Conservation (phyloP, 35 echinoderm and acorn worm species). For the Heliocidaris erythrogramma region DNA sequence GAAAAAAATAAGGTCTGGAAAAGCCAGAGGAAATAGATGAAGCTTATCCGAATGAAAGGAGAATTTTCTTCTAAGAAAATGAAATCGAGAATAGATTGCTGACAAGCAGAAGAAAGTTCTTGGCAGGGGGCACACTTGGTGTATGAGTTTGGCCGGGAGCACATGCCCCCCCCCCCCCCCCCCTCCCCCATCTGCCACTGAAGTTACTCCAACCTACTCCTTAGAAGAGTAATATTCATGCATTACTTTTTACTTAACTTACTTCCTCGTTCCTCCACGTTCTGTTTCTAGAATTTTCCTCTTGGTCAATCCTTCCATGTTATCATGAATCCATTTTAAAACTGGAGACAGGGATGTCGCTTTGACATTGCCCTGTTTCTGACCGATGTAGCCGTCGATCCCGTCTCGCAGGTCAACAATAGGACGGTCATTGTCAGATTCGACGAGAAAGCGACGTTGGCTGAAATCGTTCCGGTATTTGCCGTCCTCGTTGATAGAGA, state of each 20-base stretch:
- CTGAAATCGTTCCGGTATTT: not conserved
- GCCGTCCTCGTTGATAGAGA: not conserved
- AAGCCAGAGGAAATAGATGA: no score
- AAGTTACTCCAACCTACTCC: no score
- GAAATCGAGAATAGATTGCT: no score
- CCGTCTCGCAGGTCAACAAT: not conserved
- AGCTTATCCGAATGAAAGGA: no score
- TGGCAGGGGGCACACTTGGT: no score
- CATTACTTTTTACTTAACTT: not conserved
- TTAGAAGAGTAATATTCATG: no score
- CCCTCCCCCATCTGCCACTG: no score
- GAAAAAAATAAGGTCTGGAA: no score
- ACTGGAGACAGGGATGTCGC: not conserved
- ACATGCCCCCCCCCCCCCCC: no score
- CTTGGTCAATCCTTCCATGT: not conserved
- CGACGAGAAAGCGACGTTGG: not conserved
- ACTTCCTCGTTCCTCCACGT: not conserved
- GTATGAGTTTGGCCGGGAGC: no score
- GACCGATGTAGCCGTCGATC: not conserved
- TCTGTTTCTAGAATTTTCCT: not conserved
- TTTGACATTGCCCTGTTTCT: not conserved
- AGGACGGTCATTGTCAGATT: not conserved
- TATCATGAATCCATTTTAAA: not conserved
- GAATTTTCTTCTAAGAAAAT: no score
- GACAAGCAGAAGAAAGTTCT: no score